Evolutionary conservation across 2,888 invertebrate genomes (phyloP), one percentile per base, ranked within the genome.

Genomic region (Nemurella pictetii): DNA sequence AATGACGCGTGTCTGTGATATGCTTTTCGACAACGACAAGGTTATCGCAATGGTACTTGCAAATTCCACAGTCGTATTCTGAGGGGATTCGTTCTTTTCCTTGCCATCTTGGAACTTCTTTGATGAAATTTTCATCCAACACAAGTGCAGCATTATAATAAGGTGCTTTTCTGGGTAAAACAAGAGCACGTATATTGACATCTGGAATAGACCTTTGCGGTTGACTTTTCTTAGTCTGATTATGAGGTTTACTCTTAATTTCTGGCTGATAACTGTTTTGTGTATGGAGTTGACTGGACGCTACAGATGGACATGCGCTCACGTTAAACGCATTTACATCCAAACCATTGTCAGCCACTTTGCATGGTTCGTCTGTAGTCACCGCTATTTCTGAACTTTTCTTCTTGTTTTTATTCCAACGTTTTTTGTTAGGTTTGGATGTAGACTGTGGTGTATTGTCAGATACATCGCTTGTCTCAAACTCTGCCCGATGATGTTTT

Each of bases 21-120:
- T 85, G 85, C 15, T 85, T 84, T 28, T 85, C 55, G 9, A 84
- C 85, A 4, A 85, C 78, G 2, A 77, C 26, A 7, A 84, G 20
- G 3, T 12, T 84, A 74, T 86, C 86, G 83, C 86, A 86, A 36
- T 85, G 84, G 73, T 86, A 86, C 25, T 81, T 55, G 80, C 86
- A 86, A 20, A 85, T 83, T 32, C 78, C 82, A 72, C 86, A 86
- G 20, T 55, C 55, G 20, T 55, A 55, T 20, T 55, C 55, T 2
- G 55, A 55, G 55, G 9, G 9, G 1, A 55, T 20, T 1, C 20
- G 55, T 55, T 55, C 55, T 55, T 55, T 55, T 1, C 55, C 55
- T 3, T 55, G 55, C 55, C 55, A 55, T 55, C 20, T 55, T 1
- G 20, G 1, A 55, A 55, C 55, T 12, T 55, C 55, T 55, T 55